Conservation (phyloP, 2,797 vertebrate genomes). For the Amniataba percoides region DNA sequence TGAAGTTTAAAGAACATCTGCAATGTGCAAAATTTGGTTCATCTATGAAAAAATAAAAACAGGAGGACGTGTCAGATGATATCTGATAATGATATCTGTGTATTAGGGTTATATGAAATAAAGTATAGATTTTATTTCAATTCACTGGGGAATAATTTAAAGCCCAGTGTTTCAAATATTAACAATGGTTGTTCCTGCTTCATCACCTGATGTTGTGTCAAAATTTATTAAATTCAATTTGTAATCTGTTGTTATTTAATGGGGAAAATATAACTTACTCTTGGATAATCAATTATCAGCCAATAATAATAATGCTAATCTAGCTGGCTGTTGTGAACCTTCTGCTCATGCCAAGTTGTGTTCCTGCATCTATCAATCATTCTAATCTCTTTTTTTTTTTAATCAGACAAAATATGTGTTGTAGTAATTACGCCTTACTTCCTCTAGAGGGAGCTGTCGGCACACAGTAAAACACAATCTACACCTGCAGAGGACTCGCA, state of each 20-base stretch:
- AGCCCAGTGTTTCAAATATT: no score
- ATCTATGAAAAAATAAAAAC: no score
- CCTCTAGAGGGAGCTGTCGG: constrained; percentile 62
- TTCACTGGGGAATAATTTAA: no score
- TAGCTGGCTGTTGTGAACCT: background rate
- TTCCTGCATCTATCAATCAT: background rate
- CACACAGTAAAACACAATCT: background rate
- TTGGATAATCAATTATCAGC: background rate
- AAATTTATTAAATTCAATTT: background rate
- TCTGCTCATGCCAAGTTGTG: background rate
- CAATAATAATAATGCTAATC: background rate
- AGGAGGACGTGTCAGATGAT: no score
- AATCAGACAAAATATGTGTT: background rate
- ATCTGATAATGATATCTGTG: no score
- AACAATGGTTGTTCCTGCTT: background rate
- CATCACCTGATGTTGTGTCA: background rate
- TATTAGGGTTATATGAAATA: no score
- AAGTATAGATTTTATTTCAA: no score
- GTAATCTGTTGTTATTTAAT: background rate
- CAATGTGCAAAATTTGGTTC: no score
- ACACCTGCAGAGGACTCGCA: background rate
- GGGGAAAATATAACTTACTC: background rate
- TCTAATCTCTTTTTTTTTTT: background rate
- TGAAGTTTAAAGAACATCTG: no score
- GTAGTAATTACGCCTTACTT: constrained; percentile 5